phyloP scores from a whole-genome alignment of 1,140 invertebrate species.

The Drosophila ananassae region DNA sequence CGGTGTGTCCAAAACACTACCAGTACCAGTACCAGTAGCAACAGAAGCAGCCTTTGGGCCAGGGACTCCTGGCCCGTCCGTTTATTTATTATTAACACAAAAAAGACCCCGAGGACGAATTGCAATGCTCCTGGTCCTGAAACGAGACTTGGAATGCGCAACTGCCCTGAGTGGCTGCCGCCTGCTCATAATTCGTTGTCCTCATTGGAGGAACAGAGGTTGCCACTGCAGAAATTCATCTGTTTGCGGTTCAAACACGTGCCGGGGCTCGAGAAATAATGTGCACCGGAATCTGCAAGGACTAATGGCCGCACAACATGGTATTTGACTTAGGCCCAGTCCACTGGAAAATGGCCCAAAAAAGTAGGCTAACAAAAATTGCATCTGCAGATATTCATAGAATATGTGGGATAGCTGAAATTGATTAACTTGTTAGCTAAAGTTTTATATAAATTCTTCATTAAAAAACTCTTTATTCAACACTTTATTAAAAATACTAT shows the following conservation, averaged over 20 bases:
- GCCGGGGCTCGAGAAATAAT: constrained; percentile 68
- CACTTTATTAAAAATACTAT: no score
- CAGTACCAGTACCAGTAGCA: constrained; percentile 28
- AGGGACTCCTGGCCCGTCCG: constrained; percentile 53
- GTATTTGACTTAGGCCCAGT: constrained; percentile 47
- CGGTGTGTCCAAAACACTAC: constrained; percentile 76
- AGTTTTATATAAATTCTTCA: no score
- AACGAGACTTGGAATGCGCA: constrained; percentile 42
- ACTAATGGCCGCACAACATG: constrained; percentile 60
- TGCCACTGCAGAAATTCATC: constrained; percentile 75
- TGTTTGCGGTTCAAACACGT: constrained; percentile 78
- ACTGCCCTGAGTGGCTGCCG: constrained; percentile 64
- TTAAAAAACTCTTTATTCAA: no score
- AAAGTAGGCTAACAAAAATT: constrained; percentile 12
- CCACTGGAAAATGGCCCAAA: constrained; percentile 4
- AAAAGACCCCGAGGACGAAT: constrained; percentile 79
- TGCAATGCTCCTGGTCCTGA: constrained; percentile 41
- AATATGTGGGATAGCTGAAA: neutral
- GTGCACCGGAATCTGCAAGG: constrained; percentile 61
- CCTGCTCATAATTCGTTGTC: constrained; percentile 72
- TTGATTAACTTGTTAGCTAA: neutral
- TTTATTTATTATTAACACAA: constrained; percentile 82
- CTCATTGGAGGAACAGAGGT: constrained; percentile 36
- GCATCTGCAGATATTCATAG: neutral
- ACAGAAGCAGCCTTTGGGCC: neutral